Conservation (phyloP, 2,797 vertebrate genomes). For the Pseudochirops cupreus region DNA sequence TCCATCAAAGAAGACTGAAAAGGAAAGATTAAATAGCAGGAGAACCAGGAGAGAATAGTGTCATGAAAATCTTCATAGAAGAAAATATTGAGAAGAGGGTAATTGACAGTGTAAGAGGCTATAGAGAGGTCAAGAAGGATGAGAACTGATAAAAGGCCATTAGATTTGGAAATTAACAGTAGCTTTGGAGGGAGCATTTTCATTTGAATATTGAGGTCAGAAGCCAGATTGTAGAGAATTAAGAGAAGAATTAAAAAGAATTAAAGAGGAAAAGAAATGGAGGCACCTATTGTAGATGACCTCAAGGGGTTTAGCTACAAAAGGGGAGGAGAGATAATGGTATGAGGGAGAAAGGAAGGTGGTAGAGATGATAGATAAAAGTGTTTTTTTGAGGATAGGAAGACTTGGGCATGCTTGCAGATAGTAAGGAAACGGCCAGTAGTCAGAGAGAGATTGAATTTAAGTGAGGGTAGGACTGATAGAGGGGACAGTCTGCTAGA, state of each 20-base stretch:
- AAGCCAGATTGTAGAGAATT: not conserved
- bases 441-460: not conserved
- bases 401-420: not conserved
- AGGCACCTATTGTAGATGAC: not conserved
- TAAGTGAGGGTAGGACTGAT: not conserved
- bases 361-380: not conserved
- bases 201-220: not conserved
- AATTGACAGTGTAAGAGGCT: no score
- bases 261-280: not conserved
- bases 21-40: no score
- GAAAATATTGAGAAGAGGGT: no score
- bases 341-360: not conserved
- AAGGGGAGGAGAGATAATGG: not conserved
- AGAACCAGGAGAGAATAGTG: no score
- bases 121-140: not conserved
- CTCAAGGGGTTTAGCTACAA: not conserved
- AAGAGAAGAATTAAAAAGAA: not conserved
- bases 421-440: no score
- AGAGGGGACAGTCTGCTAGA: not conserved
- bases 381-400: no score
- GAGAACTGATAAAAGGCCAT: not conserved
- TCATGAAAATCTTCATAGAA: no score
- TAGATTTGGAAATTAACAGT: not conserved
- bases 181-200: not conserved
- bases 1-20: no score